Evolutionary conservation across 2,888 invertebrate species (phyloP).

Genomic region (Epicampocera succincta): DNA sequence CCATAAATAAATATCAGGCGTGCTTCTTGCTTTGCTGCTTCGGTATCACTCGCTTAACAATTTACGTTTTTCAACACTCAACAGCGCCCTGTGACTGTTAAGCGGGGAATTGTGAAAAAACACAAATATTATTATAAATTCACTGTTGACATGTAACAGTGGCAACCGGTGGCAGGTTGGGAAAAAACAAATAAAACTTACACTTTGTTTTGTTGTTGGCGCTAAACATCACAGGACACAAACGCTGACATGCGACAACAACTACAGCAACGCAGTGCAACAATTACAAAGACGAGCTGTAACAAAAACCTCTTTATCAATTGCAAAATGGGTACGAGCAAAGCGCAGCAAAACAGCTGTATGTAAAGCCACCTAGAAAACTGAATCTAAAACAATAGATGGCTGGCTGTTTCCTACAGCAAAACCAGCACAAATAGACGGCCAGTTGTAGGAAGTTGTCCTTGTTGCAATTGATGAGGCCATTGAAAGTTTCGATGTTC

Average conservation of each 20-base stretch:
- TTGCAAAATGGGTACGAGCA: conserved; percentile 17
- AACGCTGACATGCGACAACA: conserved; percentile 25
- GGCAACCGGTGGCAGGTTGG: conserved; percentile 27
- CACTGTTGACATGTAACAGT: conserved; percentile 55
- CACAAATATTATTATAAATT: conserved; percentile 26
- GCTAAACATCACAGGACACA: neutral
- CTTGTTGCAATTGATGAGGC: too few relatives aligned
- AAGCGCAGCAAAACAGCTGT: neutral
- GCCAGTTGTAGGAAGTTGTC: neutral
- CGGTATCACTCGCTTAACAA: conserved; percentile 43
- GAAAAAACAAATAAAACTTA: conserved; percentile 12
- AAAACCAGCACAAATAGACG: neutral
- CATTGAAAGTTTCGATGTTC: too few relatives aligned
- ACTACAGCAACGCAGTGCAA: neutral
- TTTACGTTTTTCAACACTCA: conserved; percentile 22
- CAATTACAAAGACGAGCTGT: neutral
- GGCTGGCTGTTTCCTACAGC: neutral
- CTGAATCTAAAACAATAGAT: neutral
- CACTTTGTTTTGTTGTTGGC: neutral
- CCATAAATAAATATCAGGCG: conserved; percentile 41
- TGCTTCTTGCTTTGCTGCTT: conserved; percentile 35
- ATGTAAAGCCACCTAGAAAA: neutral
- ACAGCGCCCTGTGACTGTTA: conserved; percentile 57
- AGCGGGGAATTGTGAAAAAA: conserved; percentile 24
- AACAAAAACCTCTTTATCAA: conserved; percentile 29